Percentiles rank a stretch among this genome's conserved stretches.
Conservation (phyloP, 2,888 invertebrate species). For the Drosophila nr. perissopoda region DNA sequence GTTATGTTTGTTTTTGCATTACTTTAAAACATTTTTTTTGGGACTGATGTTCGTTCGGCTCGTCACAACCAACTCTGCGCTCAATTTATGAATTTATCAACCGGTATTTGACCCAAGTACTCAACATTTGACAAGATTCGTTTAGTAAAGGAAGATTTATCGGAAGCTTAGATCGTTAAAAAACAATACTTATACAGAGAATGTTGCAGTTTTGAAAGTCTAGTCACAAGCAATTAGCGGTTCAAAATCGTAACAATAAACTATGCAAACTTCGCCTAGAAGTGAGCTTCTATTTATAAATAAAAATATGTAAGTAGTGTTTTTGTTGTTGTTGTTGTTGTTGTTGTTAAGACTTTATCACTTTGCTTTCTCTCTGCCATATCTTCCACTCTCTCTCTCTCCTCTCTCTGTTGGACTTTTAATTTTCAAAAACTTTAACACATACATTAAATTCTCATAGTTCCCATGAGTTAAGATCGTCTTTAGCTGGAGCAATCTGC, state of each 20-base stretch:
- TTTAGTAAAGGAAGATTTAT: neutral
- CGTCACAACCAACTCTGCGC: slow-evolving; percentile 45
- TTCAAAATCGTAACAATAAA: slow-evolving; percentile 24
- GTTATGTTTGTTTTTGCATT: slow-evolving; percentile 44
- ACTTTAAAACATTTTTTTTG: slow-evolving; percentile 38
- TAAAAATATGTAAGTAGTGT: slow-evolving; percentile 50
- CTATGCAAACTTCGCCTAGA: slow-evolving; percentile 33
- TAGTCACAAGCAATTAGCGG: slow-evolving; percentile 27
- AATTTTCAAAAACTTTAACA: slow-evolving; percentile 66
- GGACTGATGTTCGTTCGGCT: slow-evolving; percentile 32
- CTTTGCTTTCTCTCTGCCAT: slow-evolving; percentile 66
- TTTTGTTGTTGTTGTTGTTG: slow-evolving; percentile 8
- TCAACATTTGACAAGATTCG: slow-evolving; percentile 9
- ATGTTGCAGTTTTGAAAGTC: slow-evolving; percentile 35
- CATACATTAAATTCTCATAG: slow-evolving; percentile 51
- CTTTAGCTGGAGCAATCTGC: slow-evolving; percentile 9
- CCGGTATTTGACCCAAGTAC: slow-evolving; percentile 10
- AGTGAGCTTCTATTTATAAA: slow-evolving; percentile 34
- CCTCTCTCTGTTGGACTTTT: neutral
- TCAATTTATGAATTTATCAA: slow-evolving; percentile 1
- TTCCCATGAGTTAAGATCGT: slow-evolving; percentile 9
- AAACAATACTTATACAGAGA: slow-evolving; percentile 30
- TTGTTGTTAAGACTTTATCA: slow-evolving; percentile 66
- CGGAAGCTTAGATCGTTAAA: neutral
- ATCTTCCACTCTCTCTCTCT: neutral